phyloP scores from a whole-genome alignment of 2,797 vertebrate species.

The Gephyroberyx darwinii region DNA sequence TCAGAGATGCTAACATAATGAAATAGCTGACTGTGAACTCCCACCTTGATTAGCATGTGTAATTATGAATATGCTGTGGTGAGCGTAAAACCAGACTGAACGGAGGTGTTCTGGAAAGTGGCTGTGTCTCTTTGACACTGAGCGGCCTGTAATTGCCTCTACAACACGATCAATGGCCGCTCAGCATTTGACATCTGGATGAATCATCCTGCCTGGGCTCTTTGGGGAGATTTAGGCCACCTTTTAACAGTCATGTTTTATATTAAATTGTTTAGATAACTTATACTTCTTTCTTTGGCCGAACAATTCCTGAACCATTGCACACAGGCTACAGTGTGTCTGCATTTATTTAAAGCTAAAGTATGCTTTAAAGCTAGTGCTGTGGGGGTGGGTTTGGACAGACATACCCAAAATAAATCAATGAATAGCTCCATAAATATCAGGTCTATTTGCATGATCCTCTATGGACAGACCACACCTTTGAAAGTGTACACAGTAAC shows the following conservation, averaged over 20 bases:
- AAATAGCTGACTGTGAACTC: slow-evolving; percentile 75
- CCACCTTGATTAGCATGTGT: slow-evolving; percentile 81
- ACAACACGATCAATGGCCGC: slow-evolving; percentile 70
- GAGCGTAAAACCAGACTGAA: slow-evolving; percentile 71
- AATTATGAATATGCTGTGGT: slow-evolving; percentile 79
- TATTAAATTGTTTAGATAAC: not conserved
- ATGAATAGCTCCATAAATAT: no score
- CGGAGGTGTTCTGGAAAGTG: slow-evolving; percentile 58
- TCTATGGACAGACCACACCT: no score
- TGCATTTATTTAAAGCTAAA: not conserved
- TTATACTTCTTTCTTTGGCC: not conserved
- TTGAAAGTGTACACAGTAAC: no score
- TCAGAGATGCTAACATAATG: slow-evolving; percentile 76
- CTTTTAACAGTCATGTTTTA: slow-evolving; percentile 15
- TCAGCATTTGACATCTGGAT: slow-evolving; percentile 62
- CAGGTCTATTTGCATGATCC: no score
- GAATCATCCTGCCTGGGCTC: slow-evolving; percentile 56
- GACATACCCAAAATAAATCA: no score
- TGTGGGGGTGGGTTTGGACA: no score
- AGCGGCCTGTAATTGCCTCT: slow-evolving; percentile 70
- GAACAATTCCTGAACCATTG: not conserved
- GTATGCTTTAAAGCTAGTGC: not conserved
- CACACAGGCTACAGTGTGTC: not conserved
- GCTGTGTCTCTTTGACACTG: slow-evolving; percentile 62
- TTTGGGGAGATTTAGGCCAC: slow-evolving; percentile 34